Base-by-base conservation (phyloP, 2,113 vertebrate species). In the Alaudala cheleensis region DNA sequence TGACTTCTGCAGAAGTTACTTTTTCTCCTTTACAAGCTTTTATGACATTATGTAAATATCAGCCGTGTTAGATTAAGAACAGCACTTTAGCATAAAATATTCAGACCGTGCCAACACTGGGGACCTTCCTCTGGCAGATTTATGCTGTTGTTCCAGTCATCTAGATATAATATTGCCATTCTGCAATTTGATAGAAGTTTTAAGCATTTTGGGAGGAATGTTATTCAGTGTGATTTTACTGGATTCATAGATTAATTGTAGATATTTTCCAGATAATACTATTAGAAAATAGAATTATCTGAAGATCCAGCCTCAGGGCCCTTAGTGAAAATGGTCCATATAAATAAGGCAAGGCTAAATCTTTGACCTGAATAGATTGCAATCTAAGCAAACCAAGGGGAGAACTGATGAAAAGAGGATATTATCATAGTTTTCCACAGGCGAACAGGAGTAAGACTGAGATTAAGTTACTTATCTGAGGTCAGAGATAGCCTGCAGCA, bases 351-450 rank as follows among this genome's bases (percentile, higher is more conserved):
- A 85, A 93, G 42, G 81, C 40, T 65, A 82, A 84, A 67, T 94
- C 82, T 90, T 74, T 95, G 93, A 90, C 93, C 94, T 81, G 79
- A 92, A 96, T 83, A 94, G 92, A 96, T 90, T 64, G 49, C 34
- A 92, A 90, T 93, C 85, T 73, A 83, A 92, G 40, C 64, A 92
- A 94, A 93, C 65, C 44, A 79, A 93, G 89, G 61, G 44, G 28
- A 93, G 51, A 86, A 81, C 9, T 91, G 91, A 94, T 62, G 80
- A 81, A 91, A 88, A 94, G 42, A 81, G 64, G 84, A 69, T 90
- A 81, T 91, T 87, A 95, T 80, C 79, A 67, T 76, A 40, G 18
- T 49, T 80, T 95, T 64, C 71, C 60, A 67, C 10, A 76, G 73
- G 40, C 62, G 14, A 87, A 89, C 34, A 69, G 20, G 34, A 85